phyloP scores from a whole-genome alignment of 2,888 invertebrate species.

The Nymphalis c-album region DNA sequence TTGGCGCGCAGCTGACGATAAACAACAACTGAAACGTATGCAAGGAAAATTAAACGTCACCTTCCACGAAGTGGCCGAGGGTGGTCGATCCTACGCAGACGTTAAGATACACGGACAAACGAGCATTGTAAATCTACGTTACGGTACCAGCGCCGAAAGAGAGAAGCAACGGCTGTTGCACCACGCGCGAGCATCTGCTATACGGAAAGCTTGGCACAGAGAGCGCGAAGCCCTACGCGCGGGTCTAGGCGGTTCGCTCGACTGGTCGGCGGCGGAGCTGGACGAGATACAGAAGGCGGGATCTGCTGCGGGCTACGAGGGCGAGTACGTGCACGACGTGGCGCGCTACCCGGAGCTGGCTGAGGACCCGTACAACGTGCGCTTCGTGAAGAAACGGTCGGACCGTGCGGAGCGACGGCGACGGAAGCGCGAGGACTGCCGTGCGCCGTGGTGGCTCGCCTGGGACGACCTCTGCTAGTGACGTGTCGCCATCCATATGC shows the following conservation, averaged over 20 bases:
- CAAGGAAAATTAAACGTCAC: constrained; percentile 95
- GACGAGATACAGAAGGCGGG: constrained; percentile 94
- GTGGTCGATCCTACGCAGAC: constrained; percentile 89
- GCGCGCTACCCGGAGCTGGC: constrained; percentile 94
- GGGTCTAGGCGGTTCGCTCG: constrained; percentile 88
- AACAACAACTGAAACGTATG: constrained; percentile 92
- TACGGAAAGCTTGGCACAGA: constrained; percentile 95
- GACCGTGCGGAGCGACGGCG: constrained; percentile 87
- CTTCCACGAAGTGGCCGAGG: constrained; percentile 91
- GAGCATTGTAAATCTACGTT: constrained; percentile 95
- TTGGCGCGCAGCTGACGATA: constrained; percentile 94
- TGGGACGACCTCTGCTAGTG: constrained; percentile 74
- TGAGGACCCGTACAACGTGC: constrained; percentile 97
- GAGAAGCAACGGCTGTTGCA: constrained; percentile 94
- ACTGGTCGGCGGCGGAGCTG: constrained; percentile 93
- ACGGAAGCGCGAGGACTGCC: constrained; percentile 84
- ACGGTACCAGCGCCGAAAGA: constrained; percentile 94
- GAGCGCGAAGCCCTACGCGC: constrained; percentile 92
- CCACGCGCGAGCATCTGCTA: constrained; percentile 93
- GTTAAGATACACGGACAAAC: constrained; percentile 95
- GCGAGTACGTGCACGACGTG: constrained; percentile 95
- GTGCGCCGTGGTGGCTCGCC: constrained; percentile 77
- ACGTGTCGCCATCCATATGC: constrained; percentile 77
- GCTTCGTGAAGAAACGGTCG: constrained; percentile 90
- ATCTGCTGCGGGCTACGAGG: constrained; percentile 92